Evolutionary conservation across 2,113 vertebrate genomes (phyloP).

Genomic region (Cavia aperea): DNA sequence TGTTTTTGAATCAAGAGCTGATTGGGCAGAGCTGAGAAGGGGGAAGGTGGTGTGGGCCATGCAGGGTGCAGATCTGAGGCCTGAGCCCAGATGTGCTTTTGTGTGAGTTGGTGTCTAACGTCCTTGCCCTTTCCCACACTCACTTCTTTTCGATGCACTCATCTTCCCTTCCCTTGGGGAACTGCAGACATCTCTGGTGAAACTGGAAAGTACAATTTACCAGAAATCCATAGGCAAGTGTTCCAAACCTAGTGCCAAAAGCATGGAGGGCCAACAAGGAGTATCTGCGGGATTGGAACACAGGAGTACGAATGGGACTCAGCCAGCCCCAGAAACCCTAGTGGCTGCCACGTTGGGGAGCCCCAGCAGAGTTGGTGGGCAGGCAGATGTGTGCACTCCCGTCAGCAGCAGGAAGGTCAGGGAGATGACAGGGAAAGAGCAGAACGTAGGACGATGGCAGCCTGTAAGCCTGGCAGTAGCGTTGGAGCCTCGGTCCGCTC

Average conservation of each 20-base stretch:
- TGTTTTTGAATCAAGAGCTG: neutral
- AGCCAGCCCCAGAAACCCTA: neutral
- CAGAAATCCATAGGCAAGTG: neutral
- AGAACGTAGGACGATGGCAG: rapidly evolving
- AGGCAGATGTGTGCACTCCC: neutral
- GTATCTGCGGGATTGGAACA: neutral
- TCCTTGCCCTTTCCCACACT: neutral
- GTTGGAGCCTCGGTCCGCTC: neutral
- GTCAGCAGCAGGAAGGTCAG: neutral
- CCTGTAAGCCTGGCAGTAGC: neutral
- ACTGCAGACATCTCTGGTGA: neutral
- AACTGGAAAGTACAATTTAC: neutral
- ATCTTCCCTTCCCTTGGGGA: neutral
- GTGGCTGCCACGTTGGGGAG: neutral
- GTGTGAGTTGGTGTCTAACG: neutral
- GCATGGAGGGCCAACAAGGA: neutral
- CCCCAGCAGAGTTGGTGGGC: neutral
- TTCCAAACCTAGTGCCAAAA: neutral
- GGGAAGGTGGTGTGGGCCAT: neutral
- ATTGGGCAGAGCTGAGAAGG: neutral
- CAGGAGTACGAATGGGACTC: neutral
- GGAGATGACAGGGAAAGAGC: neutral
- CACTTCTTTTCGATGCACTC: neutral
- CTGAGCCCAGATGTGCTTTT: neutral
- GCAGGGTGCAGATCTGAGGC: neutral